Evolutionary conservation across 2,113 vertebrate genomes (phyloP), one percentile per base, ranked within the genome.

Genomic region (Rhynchomys soricoides): DNA sequence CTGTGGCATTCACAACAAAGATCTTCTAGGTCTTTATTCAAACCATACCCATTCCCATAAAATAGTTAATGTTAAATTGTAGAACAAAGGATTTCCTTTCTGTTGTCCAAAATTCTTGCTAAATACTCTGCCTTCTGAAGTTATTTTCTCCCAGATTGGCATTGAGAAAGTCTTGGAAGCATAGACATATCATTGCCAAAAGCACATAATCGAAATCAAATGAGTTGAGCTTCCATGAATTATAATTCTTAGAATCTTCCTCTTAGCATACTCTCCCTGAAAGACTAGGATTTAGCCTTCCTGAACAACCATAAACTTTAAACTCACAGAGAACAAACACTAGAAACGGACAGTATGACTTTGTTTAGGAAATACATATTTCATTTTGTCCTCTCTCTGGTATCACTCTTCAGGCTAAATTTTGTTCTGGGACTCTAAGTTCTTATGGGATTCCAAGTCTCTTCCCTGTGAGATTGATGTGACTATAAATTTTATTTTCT

Each of bases 401-500:
- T 31, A 87, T 94, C 68, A 91, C 66, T 96, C 92, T 93, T 57
- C 95, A 87, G 73, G 74, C 37, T 74, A 89, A 37, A 79, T 70
- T 91, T 95, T 97, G 66, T 68, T 94, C 73, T 89, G 48, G 52
- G 89, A 89, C 66, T 83, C 43, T 89, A 66, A 66, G 3, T 75
- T 94, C 40, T 79, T 45, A 75, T 0, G 48, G 74, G 86, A 85
- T 89, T n/a, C 34, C 86, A 91, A 78, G 48, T 8, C 7, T 59
- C 34, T 31, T 89, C 34, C 89, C 62, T 96, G 68, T 79, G 64
- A 95, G 21, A 34, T 81, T 62, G 86, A 90, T 86, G 70, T 5
- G 34, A 52, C 22, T 92, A 34, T 85, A 64, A 92, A 70, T 94
- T 91, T 93, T 96, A 93, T 89, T 92, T 96, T 71, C 74, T 81